Base-by-base conservation (phyloP, 2,888 invertebrate species). In the Celastrina argiolus region DNA sequence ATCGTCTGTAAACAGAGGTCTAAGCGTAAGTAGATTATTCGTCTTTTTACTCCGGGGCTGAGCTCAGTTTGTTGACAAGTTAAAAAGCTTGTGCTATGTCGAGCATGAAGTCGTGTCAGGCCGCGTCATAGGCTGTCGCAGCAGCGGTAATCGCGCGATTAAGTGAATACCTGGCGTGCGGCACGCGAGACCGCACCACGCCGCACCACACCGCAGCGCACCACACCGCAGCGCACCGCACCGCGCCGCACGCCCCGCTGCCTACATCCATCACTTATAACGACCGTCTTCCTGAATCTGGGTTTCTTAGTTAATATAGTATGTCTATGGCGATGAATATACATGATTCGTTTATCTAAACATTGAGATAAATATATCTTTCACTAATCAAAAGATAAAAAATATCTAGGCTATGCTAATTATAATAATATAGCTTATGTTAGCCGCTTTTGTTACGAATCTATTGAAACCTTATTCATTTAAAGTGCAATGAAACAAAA, bases 161-260 rank as follows among this genome's bases (percentile, higher is more conserved):
- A 73, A 72, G 73, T 72, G 74, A 73, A 74, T 73, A 66, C 66
- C 73, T 74, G 67, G 72, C 75, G 74, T 74, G 76, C 68, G 45
- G 66, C 76, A 74, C 73, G 74, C 74, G 67, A 73, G 68, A 51
- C 51, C 36, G 39, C 16, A 61, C 61, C 22, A 36, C 61, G 36
- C 18, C 61, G 51, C 61, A 39, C 61, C 18, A 18, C 4, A 18
- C 34, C 34, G 36, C 34, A 34, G 16, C 34, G 4, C n/a, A 16
- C 58, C 34, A 22, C n/a, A 59, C 34, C 34, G 8, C 18, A 36
- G 12, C 39, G 51, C 59, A n/a, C 31, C 28, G 31, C 28, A n/a
- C 26, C 14, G 2, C 26, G 58, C 58, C 58, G 28, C 14, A 18
- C 58, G 8, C 22, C 22, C 12, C 34, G n/a, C 7, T 16, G 18